A percentile compares a stretch with the other conserved stretches of the same genome.
Evolutionary conservation across 2,797 vertebrate genomes (phyloP).

Genomic region (Centroberyx gerrardi): DNA sequence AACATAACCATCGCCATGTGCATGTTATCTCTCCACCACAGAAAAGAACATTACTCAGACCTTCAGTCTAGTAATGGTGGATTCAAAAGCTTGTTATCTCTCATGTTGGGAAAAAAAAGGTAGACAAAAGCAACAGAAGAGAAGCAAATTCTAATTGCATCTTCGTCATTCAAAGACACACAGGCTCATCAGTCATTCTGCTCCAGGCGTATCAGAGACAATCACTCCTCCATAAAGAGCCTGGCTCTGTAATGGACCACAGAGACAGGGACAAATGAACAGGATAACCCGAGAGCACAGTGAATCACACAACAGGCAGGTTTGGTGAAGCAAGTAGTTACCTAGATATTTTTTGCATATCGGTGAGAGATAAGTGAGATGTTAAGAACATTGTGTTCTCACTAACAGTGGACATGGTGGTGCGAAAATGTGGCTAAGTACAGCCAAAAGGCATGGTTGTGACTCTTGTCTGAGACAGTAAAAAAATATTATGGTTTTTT

Average conservation of each 20-base stretch:
- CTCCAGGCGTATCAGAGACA: conserved; percentile 53
- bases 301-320: conserved; percentile 53
- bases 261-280: conserved; percentile 38
- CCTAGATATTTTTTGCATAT: conserved; percentile 18
- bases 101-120: not conserved
- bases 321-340: conserved; percentile 29
- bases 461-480: not conserved
- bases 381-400: not conserved
- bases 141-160: conserved; percentile 40
- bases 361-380: not conserved
- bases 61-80: conserved; percentile 10
- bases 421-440: not conserved
- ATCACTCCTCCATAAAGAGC: conserved; percentile 56
- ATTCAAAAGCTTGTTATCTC: not conserved
- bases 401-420: not conserved
- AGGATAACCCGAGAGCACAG: conserved; percentile 25
- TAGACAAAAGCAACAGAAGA: conserved; percentile 8
- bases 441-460: not conserved
- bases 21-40: conserved; percentile 8
- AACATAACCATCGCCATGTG: conserved; percentile 1
- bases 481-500: not conserved
- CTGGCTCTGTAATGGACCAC: conserved; percentile 50
- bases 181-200: conserved; percentile 62
- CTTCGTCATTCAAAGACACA: conserved; percentile 28
- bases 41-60: conserved; percentile 4